phyloP scores from a whole-genome alignment of 2,113 vertebrate species.

The Larimichthys polyactis region DNA sequence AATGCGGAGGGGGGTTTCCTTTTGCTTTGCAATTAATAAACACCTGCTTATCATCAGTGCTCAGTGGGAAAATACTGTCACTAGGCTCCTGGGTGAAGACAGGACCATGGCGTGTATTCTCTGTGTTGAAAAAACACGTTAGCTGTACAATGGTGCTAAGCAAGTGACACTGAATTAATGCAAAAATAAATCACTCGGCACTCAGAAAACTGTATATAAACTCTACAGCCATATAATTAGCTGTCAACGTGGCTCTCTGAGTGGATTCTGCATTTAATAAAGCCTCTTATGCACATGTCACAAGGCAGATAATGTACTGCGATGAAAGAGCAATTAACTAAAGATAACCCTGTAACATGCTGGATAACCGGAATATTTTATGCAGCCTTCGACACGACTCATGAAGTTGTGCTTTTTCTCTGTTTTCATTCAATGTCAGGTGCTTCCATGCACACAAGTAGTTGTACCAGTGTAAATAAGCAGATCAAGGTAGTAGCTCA shows the following conservation, averaged over 20 bases:
- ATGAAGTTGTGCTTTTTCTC: constrained; percentile 15
- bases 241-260: constrained; percentile 61
- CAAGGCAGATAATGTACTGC: constrained; percentile 39
- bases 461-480: not conserved
- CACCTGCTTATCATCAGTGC: constrained; percentile 84
- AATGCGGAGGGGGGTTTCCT: constrained; percentile 86
- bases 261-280: constrained; percentile 59
- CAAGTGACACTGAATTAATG: constrained; percentile 52
- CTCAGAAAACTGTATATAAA: constrained; percentile 50
- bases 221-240: constrained; percentile 62
- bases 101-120: constrained; percentile 84
- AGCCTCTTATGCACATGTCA: constrained; percentile 57
- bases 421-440: constrained; percentile 3
- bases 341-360: constrained; percentile 44
- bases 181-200: constrained; percentile 40
- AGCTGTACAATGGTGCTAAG: constrained; percentile 25
- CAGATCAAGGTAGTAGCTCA: not conserved
- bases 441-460: not conserved
- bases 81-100: constrained; percentile 90
- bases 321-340: constrained; percentile 70
- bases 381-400: not conserved
- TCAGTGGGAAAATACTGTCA: constrained; percentile 88
- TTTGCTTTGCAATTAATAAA: constrained; percentile 90
- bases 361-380: constrained; percentile 9
- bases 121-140: constrained; percentile 67